Base-by-base conservation (phyloP, 2,113 vertebrate genomes). In the Orientallactaga bullata region DNA sequence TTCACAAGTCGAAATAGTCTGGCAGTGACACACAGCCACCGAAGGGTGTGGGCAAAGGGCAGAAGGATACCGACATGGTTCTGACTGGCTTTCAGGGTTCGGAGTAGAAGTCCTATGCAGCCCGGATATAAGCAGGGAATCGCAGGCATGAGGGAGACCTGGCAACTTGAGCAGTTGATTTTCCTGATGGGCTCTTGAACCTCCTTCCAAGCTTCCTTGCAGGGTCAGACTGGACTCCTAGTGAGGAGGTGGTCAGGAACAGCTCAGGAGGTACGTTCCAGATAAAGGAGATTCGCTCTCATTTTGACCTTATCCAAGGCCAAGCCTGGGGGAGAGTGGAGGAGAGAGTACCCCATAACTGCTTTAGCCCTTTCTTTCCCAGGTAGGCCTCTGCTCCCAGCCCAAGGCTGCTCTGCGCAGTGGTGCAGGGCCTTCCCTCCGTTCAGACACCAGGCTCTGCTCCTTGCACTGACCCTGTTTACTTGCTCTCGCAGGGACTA, bases 211-310 rank as follows among this genome's bases (percentile, higher is more conserved):
- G 37, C 13, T 51, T 66, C 24, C 82, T 78, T 7, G 2, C 30
- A 32, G 9, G 10, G 51, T 7, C n/a, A 69, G 73, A n/a, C 68
- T 16, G 68, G 68, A 55, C 60, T 80, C 78, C 81, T 51, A 85
- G 88, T 92, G 92, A 85, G 87, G 85, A 0, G 0, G 15, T 9
- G 28, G 35, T 21, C 10, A 1, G 16, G 9, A 0, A 23, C 21
- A 32, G 39, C 20, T 60, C 63, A n/a, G 63, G 0, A 42, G 26
- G 4, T 28, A 4, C 55, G 72, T 71, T 74, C 26, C 72, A 85
- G 90, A 83, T 58, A 79, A 91, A 55, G 0, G 28, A 28, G 79
- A 94, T 94, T 95, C 68, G 87, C 55, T 93, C 63, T 85, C 84
- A 4, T 15, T 71, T 83, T 88, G 88, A 93, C 77, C 66, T 78